These are phyloP conservation scores for Scolopax bukidnonensis DNA, from an alignment of 2,797 vertebrate genomes.

Conservation along the genomic window DNA sequence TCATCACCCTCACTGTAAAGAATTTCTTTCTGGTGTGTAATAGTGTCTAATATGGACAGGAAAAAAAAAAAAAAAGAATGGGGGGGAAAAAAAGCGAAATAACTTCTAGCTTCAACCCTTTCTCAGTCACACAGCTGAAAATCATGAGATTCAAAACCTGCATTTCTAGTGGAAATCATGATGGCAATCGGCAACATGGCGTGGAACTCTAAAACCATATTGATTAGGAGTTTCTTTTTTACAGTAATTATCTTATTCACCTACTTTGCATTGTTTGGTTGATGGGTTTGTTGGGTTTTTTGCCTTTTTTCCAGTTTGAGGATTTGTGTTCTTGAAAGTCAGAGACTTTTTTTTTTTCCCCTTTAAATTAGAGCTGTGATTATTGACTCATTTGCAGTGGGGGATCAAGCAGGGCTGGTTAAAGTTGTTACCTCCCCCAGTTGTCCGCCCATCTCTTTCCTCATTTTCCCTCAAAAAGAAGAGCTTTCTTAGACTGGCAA, in stretches of 20 bases:
- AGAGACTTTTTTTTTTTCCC: background rate
- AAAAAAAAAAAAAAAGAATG: background rate
- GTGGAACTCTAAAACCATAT: background rate
- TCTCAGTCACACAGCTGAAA: background rate
- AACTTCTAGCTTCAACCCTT: background rate
- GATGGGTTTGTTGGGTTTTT: background rate
- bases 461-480: background rate
- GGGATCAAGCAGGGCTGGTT: background rate
- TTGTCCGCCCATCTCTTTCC: background rate
- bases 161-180: background rate
- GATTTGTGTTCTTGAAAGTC: background rate
- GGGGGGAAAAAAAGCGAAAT: background rate
- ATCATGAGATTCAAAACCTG: background rate
- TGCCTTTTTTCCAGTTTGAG: background rate
- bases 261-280: background rate
- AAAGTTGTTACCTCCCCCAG: background rate
- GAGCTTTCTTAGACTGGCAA: background rate
- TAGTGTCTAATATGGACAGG: too few relatives aligned
- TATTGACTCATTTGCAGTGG: background rate
- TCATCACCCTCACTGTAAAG: too few relatives aligned
- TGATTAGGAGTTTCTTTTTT: background rate
- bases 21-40: too few relatives aligned
- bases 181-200: background rate
- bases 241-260: background rate
- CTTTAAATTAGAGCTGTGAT: background rate